Percentiles rank a stretch among this genome's conserved stretches.
phyloP scores from a whole-genome alignment of 2,113 vertebrate genomes.

The Pagrus major region DNA sequence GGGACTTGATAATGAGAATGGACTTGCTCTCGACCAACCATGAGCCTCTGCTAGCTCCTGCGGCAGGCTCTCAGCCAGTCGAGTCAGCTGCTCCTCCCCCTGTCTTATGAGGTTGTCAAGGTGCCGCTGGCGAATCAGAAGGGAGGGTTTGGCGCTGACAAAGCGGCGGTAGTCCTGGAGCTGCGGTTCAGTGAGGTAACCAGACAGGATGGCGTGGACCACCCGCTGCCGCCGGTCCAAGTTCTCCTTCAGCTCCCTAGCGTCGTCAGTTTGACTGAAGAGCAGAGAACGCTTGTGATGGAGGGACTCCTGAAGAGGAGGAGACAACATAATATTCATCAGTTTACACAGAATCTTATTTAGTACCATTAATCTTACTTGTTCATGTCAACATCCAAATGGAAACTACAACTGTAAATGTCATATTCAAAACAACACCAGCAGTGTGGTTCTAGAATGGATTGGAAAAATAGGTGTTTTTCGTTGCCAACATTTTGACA shows the following conservation, averaged over 20 bases:
- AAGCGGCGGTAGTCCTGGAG: slow-evolving; percentile 91
- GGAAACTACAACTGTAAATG: background rate
- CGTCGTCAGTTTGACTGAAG: slow-evolving; percentile 92
- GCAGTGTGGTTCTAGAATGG: background rate
- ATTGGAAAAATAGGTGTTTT: background rate
- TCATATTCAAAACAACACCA: background rate
- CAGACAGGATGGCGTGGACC: slow-evolving; percentile 89
- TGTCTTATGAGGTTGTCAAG: slow-evolving; percentile 93
- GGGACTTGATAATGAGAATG: background rate
- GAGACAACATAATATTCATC: background rate
- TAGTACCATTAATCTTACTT: background rate
- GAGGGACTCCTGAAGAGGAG: slow-evolving; percentile 86
- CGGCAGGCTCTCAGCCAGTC: slow-evolving; percentile 89
- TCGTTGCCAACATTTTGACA: too few species aligned
- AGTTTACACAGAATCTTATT: background rate
- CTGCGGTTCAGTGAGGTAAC: slow-evolving; percentile 87
- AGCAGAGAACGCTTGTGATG: slow-evolving; percentile 90
- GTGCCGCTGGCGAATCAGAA: slow-evolving; percentile 93
- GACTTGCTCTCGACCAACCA: slow-evolving; percentile 8
- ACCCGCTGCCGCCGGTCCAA: slow-evolving; percentile 91
- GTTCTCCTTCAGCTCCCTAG: slow-evolving; percentile 96
- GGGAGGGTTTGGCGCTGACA: slow-evolving; percentile 91
- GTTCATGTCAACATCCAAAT: background rate
- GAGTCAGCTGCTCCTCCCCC: slow-evolving; percentile 91
- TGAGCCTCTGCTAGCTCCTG: slow-evolving; percentile 52